Evolutionary conservation across 2,797 vertebrate species (phyloP).

Genomic region (Aldrovandia affinis): DNA sequence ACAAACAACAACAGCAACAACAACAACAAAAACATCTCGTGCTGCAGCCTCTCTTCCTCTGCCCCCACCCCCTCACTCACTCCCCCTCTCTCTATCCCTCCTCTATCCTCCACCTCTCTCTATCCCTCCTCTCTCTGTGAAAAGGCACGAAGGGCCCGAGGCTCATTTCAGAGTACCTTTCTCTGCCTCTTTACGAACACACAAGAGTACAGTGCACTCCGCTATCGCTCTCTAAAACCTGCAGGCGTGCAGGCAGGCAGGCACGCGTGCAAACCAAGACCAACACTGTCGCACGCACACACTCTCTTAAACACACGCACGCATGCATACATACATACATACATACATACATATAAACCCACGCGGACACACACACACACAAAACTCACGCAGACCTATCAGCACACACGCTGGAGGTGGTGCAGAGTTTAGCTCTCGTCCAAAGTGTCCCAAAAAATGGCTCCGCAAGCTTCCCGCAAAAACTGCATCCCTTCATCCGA

Average conservation of each 20-base stretch:
- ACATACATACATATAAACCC: slow-evolving; percentile 29
- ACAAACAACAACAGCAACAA: slow-evolving; percentile 48
- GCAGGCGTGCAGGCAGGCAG: not conserved
- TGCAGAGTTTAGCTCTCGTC: not conserved
- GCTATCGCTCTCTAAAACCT: slow-evolving; percentile 48
- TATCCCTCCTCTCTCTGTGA: slow-evolving; percentile 43
- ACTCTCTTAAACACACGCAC: too few species aligned
- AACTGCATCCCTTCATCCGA: not conserved
- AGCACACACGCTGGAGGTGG: slow-evolving; percentile 18
- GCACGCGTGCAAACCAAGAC: not conserved
- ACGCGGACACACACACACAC: not conserved
- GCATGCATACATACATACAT: slow-evolving; percentile 41
- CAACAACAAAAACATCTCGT: slow-evolving; percentile 14
- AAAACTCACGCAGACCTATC: not conserved
- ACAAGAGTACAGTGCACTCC: slow-evolving; percentile 16
- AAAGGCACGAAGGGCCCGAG: slow-evolving; percentile 57
- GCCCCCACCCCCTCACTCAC: slow-evolving; percentile 1
- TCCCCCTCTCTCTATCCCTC: slow-evolving; percentile 24
- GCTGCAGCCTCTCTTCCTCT: slow-evolving; percentile 13
- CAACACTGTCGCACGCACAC: slow-evolving; percentile 45
- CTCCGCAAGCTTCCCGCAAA: not conserved
- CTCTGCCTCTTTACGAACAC: slow-evolving; percentile 41
- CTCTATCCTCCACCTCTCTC: slow-evolving; percentile 38
- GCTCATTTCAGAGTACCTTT: slow-evolving; percentile 61
- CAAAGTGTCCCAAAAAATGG: not conserved